These are phyloP conservation scores for Baryphthengus martii DNA, from an alignment of 2,113 vertebrate species.

Conservation along the genomic window DNA sequence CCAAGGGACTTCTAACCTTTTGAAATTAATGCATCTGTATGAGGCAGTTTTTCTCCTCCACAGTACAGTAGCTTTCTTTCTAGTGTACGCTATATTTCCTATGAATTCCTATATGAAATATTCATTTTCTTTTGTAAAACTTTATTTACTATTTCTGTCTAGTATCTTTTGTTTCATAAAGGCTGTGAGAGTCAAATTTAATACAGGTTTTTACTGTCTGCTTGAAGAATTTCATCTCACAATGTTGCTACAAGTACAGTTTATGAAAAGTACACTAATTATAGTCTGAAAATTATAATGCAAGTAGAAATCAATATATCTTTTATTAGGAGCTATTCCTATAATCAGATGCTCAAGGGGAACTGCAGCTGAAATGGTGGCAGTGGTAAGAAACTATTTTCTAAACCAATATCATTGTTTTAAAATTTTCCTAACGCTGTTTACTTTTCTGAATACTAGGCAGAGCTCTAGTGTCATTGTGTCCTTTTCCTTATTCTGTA, in stretches of 20 bases:
- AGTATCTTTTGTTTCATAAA: neutral
- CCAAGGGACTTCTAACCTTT: neutral
- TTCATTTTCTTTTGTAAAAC: neutral
- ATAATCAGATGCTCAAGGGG: constrained; percentile 96
- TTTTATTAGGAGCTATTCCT: constrained; percentile 89
- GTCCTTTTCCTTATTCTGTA: neutral
- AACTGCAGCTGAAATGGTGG: constrained; percentile 98
- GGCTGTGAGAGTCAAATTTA: neutral
- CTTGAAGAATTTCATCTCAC: neutral
- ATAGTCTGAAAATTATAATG: neutral
- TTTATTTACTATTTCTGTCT: neutral
- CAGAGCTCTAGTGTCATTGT: neutral
- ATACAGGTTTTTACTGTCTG: neutral
- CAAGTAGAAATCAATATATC: neutral
- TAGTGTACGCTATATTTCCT: neutral
- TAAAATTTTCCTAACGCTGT: neutral
- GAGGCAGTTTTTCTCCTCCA: neutral
- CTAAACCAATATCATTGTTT: neutral
- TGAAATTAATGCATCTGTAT: neutral
- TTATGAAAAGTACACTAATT: neutral
- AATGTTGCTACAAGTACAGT: neutral
- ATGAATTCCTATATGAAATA: neutral
- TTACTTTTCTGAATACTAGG: neutral
- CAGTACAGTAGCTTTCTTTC: neutral
- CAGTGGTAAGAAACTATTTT: constrained; percentile 83